phyloP scores from a whole-genome alignment of 23 tunicate genomes.

The Styela plicata region DNA sequence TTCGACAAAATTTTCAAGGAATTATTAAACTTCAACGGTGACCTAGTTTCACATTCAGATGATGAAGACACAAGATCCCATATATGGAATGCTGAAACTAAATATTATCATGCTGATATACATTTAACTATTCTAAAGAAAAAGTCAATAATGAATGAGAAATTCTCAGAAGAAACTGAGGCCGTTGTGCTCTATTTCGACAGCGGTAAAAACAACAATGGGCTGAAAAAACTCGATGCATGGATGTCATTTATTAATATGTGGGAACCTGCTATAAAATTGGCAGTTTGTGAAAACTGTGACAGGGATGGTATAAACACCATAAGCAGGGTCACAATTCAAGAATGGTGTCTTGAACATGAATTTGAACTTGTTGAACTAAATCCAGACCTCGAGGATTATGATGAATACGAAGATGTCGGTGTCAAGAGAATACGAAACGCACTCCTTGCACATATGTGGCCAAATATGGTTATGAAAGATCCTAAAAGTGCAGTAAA shows the following conservation, averaged over 20 bases:
- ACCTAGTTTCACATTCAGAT: not conserved
- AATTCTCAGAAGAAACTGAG: conserved; percentile 44
- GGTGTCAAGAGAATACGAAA: conserved; percentile 43
- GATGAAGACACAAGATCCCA: conserved; percentile 9
- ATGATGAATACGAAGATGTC: conserved; percentile 66
- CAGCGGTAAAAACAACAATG: conserved; percentile 22
- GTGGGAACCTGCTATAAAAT: conserved; percentile 65
- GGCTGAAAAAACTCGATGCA: conserved; percentile 23
- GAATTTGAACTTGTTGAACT: conserved; percentile 72
- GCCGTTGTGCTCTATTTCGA: conserved; percentile 54
- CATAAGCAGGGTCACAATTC: conserved; percentile 40
- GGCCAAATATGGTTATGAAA: conserved; percentile 61
- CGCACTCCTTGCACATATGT: conserved; percentile 60
- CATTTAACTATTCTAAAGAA: conserved; percentile 27
- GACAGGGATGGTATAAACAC: conserved; percentile 30
- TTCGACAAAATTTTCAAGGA: not conserved
- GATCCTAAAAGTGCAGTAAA: not conserved
- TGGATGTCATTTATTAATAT: conserved; percentile 53
- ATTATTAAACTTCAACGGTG: not conserved
- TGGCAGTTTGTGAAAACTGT: conserved; percentile 68
- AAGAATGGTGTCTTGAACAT: conserved; percentile 53
- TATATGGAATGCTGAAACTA: conserved; percentile 42
- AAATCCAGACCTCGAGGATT: conserved; percentile 57
- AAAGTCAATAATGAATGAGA: conserved; percentile 41
- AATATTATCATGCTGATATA: conserved; percentile 54